A percentile compares a stretch with the other conserved stretches of the same genome.
phyloP scores from a whole-genome alignment of 2,797 vertebrate species.

The Pangasius djambal region DNA sequence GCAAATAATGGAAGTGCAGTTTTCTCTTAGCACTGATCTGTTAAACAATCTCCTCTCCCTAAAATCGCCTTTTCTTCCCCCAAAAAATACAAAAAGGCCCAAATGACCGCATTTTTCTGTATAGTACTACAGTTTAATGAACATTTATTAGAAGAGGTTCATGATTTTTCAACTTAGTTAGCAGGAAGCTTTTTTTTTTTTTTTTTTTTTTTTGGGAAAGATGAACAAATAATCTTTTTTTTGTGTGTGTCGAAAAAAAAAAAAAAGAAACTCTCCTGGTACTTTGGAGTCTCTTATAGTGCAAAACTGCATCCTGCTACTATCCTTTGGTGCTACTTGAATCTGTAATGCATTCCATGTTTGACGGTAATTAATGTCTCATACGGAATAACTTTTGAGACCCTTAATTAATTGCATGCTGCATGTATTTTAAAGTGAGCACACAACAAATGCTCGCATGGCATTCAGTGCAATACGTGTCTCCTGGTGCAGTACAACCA shows the following conservation, averaged over 20 bases:
- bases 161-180: neutral
- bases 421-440: slow-evolving; percentile 54
- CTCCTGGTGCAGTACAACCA: slow-evolving; percentile 42
- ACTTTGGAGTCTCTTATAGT: slow-evolving; percentile 31
- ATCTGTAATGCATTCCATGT: slow-evolving; percentile 47
- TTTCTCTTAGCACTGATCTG: neutral
- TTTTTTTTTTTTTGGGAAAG: neutral
- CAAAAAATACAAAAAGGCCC: neutral
- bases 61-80: neutral
- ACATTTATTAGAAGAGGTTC: neutral
- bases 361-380: slow-evolving; percentile 27
- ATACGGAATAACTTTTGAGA: slow-evolving; percentile 23
- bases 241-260: no score
- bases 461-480: slow-evolving; percentile 56
- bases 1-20: neutral
- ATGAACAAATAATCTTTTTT: neutral
- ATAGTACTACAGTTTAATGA: neutral
- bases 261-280: neutral
- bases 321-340: slow-evolving; percentile 48
- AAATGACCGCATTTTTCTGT: neutral
- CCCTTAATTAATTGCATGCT: slow-evolving; percentile 53
- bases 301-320: slow-evolving; percentile 43
- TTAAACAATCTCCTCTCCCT: neutral
- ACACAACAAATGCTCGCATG: slow-evolving; percentile 49
- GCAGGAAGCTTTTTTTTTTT: neutral